Evolutionary conservation across 2,888 invertebrate genomes (phyloP).

Genomic region (Oxyteleia sp.): DNA sequence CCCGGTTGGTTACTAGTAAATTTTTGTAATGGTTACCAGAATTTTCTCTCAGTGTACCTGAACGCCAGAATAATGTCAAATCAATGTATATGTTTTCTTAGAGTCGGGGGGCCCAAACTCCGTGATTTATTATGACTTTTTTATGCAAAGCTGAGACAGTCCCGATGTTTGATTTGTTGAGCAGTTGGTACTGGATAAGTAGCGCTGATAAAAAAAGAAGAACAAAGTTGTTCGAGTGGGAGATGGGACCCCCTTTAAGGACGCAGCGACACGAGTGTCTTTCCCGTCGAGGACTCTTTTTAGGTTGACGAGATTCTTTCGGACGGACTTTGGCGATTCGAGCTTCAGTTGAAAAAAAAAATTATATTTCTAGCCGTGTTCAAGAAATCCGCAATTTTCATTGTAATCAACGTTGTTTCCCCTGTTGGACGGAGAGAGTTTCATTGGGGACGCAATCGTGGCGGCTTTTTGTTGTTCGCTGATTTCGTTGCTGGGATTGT

Average conservation of each 20-base stretch:
- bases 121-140: neutral
- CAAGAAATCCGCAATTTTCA: conserved; percentile 74
- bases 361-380: conserved; percentile 72
- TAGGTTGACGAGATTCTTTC: conserved; percentile 81
- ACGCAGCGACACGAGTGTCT: conserved; percentile 23
- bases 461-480: conserved; percentile 37
- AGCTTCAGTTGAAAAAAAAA: conserved; percentile 71
- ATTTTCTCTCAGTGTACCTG: too few relatives aligned
- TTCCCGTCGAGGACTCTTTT: conserved; percentile 45
- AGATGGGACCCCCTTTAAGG: conserved; percentile 21
- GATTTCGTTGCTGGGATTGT: conserved; percentile 22
- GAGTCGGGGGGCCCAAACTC: neutral
- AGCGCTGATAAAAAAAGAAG: neutral
- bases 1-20: too few relatives aligned
- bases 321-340: conserved; percentile 86
- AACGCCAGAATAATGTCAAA: too few relatives aligned
- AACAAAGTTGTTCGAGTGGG: neutral
- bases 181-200: conserved; percentile 16
- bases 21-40: too few relatives aligned
- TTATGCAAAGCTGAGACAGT: neutral
- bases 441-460: conserved; percentile 51
- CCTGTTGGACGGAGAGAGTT: conserved; percentile 77
- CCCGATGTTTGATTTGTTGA: neutral
- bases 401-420: conserved; percentile 64
- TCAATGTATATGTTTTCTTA: too few relatives aligned